Evolutionary conservation across 23 tunicate species (phyloP), one percentile per base, ranked within the genome.

Genomic region (Halocynthia roretzi): DNA sequence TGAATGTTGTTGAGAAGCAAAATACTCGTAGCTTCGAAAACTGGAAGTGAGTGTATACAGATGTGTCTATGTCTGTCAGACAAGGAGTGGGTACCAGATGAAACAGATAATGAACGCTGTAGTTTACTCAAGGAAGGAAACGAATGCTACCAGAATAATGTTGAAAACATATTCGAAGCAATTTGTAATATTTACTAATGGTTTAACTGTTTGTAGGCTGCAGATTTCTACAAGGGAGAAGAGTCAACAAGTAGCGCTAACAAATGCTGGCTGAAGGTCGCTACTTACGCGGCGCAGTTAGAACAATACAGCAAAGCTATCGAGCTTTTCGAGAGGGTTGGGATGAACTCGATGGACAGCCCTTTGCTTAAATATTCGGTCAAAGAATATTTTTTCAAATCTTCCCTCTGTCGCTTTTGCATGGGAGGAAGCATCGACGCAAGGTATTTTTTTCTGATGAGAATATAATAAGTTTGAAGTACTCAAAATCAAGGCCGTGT

Each of bases 341-440:
- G 97, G 7, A 76, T 85, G 82, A 74, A 71, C 8, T 88, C 99
- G n/a, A 70, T 88, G 10, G 96, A 94, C 68, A 94, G 95, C 70
- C 91, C 99, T 9, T 66, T 94, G 54, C 65, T 94, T 52, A 94
- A 94, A 72, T 94, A 94, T 60, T 84, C 99, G 0, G 99, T 88
- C 48, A 94, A 94, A 74, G 99, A 94, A 56, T 86, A 94, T 77
- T 78, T 94, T 90, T 94, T 94, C 76, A 94, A 94, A 68, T 95
- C 99, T 12, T 85, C 88, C 7, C 60, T 94, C 0, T 94, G 99
- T 49, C 99, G 85, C 56, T 94, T 94, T 66, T 89, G 96, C 54
- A 60, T 94, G 76, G 95, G 94, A 6, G 84, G 98, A 54, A 81
- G 81, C 12, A 80, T 86, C 6, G 88, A 92, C 57, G 98, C 98